Percentiles rank a stretch among this genome's conserved stretches.
Evolutionary conservation across 2,113 vertebrate genomes (phyloP).

Genomic region (Edolisoma coerulescens): DNA sequence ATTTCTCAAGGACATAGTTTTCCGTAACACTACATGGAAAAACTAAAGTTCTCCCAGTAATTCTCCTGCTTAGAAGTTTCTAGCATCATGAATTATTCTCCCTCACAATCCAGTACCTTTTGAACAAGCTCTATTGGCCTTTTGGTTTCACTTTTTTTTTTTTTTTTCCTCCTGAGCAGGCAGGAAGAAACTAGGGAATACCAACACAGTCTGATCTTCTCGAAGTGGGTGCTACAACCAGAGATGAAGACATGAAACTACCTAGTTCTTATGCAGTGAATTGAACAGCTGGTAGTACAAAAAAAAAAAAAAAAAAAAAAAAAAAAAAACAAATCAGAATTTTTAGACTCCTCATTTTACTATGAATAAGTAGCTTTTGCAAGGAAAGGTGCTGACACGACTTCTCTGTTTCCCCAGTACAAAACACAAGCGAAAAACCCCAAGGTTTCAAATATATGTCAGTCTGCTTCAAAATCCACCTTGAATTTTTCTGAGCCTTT

Average conservation of each 20-base stretch:
- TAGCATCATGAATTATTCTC: neutral
- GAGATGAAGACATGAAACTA: neutral
- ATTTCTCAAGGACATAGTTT: neutral
- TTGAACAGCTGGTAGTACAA: fast-evolving
- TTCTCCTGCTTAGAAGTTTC: neutral
- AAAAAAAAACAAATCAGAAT: neutral
- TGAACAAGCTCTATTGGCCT: neutral
- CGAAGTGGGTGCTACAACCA: neutral
- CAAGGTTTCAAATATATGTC: neutral
- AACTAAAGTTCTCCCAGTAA: neutral
- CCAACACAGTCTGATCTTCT: neutral
- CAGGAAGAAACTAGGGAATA: neutral
- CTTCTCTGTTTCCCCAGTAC: neutral
- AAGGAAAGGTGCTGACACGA: neutral
- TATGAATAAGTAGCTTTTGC: neutral
- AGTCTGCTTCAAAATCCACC: neutral
- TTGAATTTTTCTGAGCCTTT: neutral
- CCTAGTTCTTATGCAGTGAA: neutral
- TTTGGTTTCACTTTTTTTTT: neutral
- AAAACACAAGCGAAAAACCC: neutral
- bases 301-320: neutral
- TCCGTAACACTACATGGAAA: neutral
- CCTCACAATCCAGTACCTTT: neutral
- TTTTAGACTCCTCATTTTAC: neutral
- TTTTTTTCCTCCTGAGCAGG: neutral